A percentile compares a stretch with the other conserved stretches of the same genome.
These are phyloP conservation scores for Synanceia verrucosa DNA, from an alignment of 2,797 vertebrate genomes.

Conservation along the genomic window DNA sequence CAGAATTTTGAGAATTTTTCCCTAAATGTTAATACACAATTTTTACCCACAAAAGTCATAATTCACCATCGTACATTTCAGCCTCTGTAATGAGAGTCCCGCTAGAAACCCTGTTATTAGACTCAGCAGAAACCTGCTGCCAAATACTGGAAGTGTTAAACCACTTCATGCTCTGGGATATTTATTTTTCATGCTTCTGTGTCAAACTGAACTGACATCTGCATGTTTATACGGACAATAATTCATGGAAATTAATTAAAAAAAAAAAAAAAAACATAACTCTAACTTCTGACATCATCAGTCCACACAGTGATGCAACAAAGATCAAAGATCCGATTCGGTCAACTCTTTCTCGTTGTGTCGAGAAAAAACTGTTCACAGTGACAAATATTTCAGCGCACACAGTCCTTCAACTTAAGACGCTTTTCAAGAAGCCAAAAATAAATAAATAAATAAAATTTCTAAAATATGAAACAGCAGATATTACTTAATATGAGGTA, in stretches of 20 bases:
- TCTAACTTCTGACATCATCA: conserved; percentile 14
- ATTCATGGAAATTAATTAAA: conserved; percentile 7
- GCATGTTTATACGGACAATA: not conserved
- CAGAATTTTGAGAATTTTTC: not conserved
- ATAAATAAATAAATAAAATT: conserved; percentile 22
- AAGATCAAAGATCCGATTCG: conserved; percentile 5
- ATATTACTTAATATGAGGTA: conserved; percentile 33
- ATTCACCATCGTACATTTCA: too few relatives aligned
- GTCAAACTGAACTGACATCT: not conserved
- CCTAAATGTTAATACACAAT: too few relatives aligned
- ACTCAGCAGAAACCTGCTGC: not conserved
- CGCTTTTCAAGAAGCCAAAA: conserved; percentile 13
- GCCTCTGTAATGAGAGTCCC: not conserved
- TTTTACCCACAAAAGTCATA: too few relatives aligned
- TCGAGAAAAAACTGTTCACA: conserved; percentile 44
- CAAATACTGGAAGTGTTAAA: not conserved
- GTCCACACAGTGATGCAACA: conserved; percentile 23
- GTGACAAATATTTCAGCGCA: conserved; percentile 27
- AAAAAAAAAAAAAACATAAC: conserved; percentile 7
- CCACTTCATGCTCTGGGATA: not conserved
- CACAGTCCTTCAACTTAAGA: conserved; percentile 18
- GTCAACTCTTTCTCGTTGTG: not conserved
- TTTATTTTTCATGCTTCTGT: conserved; percentile 17
- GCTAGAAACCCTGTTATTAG: not conserved
- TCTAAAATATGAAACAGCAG: conserved; percentile 34